A percentile compares a stretch with the other conserved stretches of the same genome.
phyloP scores from a whole-genome alignment of 1,140 invertebrate genomes.

The Drosophila lacteicornis region DNA sequence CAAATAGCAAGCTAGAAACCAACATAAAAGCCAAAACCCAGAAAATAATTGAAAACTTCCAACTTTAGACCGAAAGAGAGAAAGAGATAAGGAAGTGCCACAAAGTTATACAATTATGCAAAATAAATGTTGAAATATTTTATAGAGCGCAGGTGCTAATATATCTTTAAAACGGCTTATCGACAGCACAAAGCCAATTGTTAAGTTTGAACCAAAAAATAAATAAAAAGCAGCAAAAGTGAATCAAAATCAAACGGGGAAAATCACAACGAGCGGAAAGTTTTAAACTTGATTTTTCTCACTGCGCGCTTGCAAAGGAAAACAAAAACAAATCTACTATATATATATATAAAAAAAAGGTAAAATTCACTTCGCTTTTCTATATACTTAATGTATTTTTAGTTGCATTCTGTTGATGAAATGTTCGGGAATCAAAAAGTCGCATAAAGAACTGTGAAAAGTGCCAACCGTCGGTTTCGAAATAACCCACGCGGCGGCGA shows the following conservation, averaged over 20 bases:
- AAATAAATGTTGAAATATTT: slow-evolving; percentile 55
- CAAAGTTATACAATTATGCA: slow-evolving; percentile 48
- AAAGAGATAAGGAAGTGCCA: slow-evolving; percentile 54
- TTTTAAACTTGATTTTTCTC: slow-evolving; percentile 44
- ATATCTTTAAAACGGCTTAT: slow-evolving; percentile 57
- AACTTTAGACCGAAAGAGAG: slow-evolving; percentile 1
- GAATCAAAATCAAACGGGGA: slow-evolving; percentile 20
- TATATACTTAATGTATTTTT: slow-evolving; percentile 58
- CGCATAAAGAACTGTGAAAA: slow-evolving; percentile 64
- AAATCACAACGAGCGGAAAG: slow-evolving; percentile 49
- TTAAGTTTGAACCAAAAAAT: slow-evolving; percentile 39
- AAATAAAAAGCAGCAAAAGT: slow-evolving; percentile 20
- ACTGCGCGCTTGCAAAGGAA: not conserved
- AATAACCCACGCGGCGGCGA: slow-evolving; percentile 69
- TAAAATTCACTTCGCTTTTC: slow-evolving; percentile 44
- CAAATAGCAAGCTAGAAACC: slow-evolving; percentile 12
- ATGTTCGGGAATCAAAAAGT: slow-evolving; percentile 59
- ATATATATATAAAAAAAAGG: slow-evolving; percentile 41
- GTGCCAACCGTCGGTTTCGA: slow-evolving; percentile 50
- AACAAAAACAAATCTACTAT: too few relatives aligned
- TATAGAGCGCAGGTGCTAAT: slow-evolving; percentile 70
- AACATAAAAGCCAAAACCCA: not conserved
- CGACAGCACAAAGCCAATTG: slow-evolving; percentile 17
- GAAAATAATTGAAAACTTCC: slow-evolving; percentile 23
- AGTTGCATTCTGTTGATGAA: slow-evolving; percentile 68